Base-by-base conservation (phyloP, 35 echinoderm and acorn worm species). In the Holothuria glaberrima region DNA sequence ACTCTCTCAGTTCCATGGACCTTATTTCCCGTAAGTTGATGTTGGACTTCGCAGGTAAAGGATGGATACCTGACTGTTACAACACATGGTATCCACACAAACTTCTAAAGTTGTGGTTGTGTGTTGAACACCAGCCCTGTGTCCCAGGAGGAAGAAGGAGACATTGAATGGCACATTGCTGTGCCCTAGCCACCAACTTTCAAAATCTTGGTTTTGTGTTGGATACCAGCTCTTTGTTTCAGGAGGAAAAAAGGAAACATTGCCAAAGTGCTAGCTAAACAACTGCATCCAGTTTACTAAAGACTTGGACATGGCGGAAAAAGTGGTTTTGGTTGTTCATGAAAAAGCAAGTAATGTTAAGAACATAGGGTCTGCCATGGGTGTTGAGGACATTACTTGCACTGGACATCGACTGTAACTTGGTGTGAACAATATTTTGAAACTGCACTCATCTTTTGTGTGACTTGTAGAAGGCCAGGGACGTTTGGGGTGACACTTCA, bases 11-110 rank as follows among this genome's bases (percentile, higher is more conserved):
- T 9, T 5, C 50, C 50, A 54, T 54, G 50, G 50, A 54, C 9
- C 12, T 54, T 31, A 63, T 88, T 30, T 65, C 64, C 16, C 87
- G 76, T n/a, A 89, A 46, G 2, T 76, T 69, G 1, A 45, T 89
- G 87, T 38, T 89, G 87, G 87, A 89, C 87, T 28, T 89, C 25
- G 17, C 4, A 16, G 57, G 22, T 41, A 26, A 44, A 89, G 9
- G 68, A 89, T 28, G 87, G 87, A 1, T 89, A 52, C 48, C 76
- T 89, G 87, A 89, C 87, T 22, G 68, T 89, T 5, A 77, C 87
- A 28, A 35, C 38, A 13, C 87, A 89, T 34, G 27, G 18, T 64
- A 31, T 89, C 18, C 0, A 28, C 48, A 32, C 25, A 4, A 34
- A 48, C 9, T 89, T 68, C 35, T 19, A 59, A 34, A 21, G 30